These are phyloP conservation scores for Scaptomyza caliginosa DNA, from an alignment of 2,888 invertebrate genomes.

Conservation along the genomic window DNA sequence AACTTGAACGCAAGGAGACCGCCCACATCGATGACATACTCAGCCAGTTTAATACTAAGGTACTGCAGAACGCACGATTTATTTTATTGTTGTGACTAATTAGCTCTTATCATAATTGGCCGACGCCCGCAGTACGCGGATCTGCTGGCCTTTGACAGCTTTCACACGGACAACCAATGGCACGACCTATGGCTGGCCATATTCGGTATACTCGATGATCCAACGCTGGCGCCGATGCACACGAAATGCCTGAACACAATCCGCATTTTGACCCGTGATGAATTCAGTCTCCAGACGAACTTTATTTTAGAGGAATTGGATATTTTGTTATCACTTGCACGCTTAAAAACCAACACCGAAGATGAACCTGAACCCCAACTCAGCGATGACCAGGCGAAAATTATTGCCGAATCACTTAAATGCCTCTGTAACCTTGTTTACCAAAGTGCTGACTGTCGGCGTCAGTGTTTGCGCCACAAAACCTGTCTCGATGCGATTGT, in stretches of 20 bases:
- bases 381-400: constrained; percentile 77
- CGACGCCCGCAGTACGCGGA: constrained; percentile 75
- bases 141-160: constrained; percentile 80
- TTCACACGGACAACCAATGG: constrained; percentile 82
- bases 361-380: constrained; percentile 33
- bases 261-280: constrained; percentile 89
- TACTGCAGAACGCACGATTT: constrained; percentile 35
- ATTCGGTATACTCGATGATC: constrained; percentile 80
- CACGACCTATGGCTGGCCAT: constrained; percentile 81
- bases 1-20: constrained; percentile 72
- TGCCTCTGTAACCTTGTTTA: constrained; percentile 95
- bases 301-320: constrained; percentile 89
- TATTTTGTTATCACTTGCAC: constrained; percentile 88
- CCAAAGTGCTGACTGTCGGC: constrained; percentile 88
- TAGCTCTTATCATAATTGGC: not conserved
- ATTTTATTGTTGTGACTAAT: constrained; percentile 6
- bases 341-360: constrained; percentile 75
- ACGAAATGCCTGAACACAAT: constrained; percentile 81
- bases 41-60: constrained; percentile 80
- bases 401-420: constrained; percentile 92
- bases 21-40: constrained; percentile 74
- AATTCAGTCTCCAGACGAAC: constrained; percentile 87
- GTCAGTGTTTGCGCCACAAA: constrained; percentile 86
- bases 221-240: constrained; percentile 62
- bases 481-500: constrained; percentile 88